Conservation (phyloP, 2,888 invertebrate genomes). For the Phengaris arion region DNA sequence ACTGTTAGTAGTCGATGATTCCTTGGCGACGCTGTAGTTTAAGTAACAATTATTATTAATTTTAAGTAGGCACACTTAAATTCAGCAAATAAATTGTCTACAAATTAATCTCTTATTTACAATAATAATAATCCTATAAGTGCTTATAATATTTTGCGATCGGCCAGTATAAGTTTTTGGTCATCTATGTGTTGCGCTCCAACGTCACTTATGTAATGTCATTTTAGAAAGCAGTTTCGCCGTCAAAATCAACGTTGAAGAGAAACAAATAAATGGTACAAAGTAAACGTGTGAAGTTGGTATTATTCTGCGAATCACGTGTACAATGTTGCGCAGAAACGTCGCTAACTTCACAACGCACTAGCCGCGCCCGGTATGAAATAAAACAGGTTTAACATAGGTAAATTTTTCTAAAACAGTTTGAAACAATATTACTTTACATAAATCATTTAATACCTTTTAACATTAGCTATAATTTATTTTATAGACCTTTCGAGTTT, state of each 20-base stretch:
- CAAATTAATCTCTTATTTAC: slow-evolving; percentile 70
- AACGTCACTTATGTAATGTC: not conserved
- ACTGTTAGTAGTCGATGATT: slow-evolving; percentile 41
- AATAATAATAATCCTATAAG: slow-evolving; percentile 47
- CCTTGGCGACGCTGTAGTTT: slow-evolving; percentile 50
- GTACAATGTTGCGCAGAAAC: not conserved
- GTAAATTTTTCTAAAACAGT: slow-evolving; percentile 80
- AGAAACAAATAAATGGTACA: slow-evolving; percentile 37
- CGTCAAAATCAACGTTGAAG: slow-evolving; percentile 55
- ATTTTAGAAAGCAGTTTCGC: slow-evolving; percentile 49
- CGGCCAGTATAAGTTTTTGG: slow-evolving; percentile 48
- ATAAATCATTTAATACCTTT: slow-evolving; percentile 72
- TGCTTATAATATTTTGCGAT: slow-evolving; percentile 54
- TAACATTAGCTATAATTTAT: slow-evolving; percentile 73
- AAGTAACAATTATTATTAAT: slow-evolving; percentile 47
- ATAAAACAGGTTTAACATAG: slow-evolving; percentile 73
- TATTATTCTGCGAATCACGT: not conserved
- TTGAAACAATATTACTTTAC: slow-evolving; percentile 71
- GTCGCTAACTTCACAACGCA: slow-evolving; percentile 9
- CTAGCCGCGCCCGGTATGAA: slow-evolving; percentile 45
- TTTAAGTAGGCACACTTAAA: slow-evolving; percentile 70
- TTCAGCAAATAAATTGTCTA: slow-evolving; percentile 63
- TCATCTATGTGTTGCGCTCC: not conserved
- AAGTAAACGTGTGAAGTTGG: slow-evolving; percentile 12
- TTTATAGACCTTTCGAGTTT: slow-evolving; percentile 67